A percentile compares a stretch with the other conserved stretches of the same genome.
Evolutionary conservation across 2,888 invertebrate genomes (phyloP).

Genomic region (Anodontia alba): DNA sequence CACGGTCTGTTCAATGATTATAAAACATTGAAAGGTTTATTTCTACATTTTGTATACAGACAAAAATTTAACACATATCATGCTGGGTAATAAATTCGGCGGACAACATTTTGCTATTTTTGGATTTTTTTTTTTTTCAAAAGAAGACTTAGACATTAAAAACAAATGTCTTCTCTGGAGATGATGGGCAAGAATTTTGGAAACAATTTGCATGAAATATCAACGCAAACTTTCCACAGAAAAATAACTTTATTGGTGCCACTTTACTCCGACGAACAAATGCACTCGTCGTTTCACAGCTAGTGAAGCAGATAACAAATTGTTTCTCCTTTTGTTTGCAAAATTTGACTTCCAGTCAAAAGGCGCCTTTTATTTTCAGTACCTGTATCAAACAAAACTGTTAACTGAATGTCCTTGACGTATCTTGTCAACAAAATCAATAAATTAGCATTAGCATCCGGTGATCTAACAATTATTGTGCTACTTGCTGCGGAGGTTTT

Average conservation of each 20-base stretch:
- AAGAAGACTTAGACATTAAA: too few relatives aligned
- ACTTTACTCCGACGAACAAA: not conserved
- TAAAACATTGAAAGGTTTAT: too few relatives aligned
- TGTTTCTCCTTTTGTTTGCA: not conserved
- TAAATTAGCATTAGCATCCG: not conserved
- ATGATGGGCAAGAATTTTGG: too few relatives aligned
- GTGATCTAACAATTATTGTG: not conserved
- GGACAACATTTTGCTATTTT: too few relatives aligned
- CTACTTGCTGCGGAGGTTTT: not conserved
- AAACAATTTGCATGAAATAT: too few relatives aligned
- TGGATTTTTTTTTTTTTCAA: too few relatives aligned
- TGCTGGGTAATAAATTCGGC: too few relatives aligned
- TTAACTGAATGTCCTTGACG: not conserved
- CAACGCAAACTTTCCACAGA: too few relatives aligned
- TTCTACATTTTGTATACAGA: too few relatives aligned
- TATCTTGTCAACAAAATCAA: not conserved
- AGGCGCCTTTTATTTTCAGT: not conserved
- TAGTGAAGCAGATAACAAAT: not conserved
- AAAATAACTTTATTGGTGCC: not conserved
- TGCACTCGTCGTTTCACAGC: not conserved
- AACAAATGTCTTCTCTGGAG: too few relatives aligned
- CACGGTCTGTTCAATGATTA: too few relatives aligned
- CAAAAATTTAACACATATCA: too few relatives aligned
- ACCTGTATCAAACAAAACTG: not conserved
- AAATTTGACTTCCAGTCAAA: not conserved